Percentiles rank a stretch among this genome's conserved stretches.
phyloP scores from a whole-genome alignment of 1,140 invertebrate species.

The Drosophila prosaltans region DNA sequence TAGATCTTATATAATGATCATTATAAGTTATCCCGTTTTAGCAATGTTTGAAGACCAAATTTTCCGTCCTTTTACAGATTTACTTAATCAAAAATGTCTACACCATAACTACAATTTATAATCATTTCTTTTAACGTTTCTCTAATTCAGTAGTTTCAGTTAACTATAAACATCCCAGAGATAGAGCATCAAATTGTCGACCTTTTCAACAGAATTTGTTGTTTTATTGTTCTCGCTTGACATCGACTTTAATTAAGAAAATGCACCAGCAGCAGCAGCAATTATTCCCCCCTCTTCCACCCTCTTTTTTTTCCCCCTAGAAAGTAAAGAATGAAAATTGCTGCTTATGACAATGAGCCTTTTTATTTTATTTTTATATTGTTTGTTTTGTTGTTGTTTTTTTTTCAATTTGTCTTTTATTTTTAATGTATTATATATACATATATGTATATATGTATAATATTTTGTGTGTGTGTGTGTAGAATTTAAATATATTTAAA shows the following conservation, averaged over 20 bases:
- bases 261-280: conserved; percentile 22
- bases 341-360: conserved; percentile 54
- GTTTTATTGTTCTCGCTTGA: background rate
- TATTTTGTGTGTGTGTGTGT: conserved; percentile 50
- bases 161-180: background rate
- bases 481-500: conserved; percentile 75
- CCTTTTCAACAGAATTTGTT: background rate
- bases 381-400: conserved; percentile 27
- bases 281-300: background rate
- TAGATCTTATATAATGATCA: no score
- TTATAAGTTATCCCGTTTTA: no score
- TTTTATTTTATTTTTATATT: conserved; percentile 46
- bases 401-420: conserved; percentile 38
- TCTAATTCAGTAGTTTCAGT: no score
- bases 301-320: background rate
- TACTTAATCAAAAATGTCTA: no score
- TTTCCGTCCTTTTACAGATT: no score
- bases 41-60: no score
- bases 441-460: conserved; percentile 11
- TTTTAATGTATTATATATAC: conserved; percentile 37
- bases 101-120: no score
- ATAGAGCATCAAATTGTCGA: background rate
- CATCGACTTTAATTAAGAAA: conserved; percentile 25
- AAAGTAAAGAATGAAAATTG: conserved; percentile 23
- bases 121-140: no score